A percentile compares a stretch with the other conserved stretches of the same genome.
phyloP scores from a whole-genome alignment of 2,797 vertebrate species.

The Melanotaenia pygmaea region DNA sequence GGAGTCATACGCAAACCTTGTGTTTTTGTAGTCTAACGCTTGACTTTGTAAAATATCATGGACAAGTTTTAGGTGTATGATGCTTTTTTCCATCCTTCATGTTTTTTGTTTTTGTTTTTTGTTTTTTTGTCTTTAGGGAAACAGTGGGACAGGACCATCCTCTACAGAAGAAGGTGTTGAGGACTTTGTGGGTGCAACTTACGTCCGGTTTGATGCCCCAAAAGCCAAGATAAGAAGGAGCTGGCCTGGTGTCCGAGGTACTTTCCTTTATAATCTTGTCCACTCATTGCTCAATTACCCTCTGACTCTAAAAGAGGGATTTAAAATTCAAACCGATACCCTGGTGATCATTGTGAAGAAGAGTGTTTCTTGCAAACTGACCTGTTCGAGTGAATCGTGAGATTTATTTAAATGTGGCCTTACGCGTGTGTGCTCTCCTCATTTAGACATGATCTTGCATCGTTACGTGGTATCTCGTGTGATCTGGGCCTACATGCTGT shows the following conservation, averaged over 20 bases:
- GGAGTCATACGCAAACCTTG: neutral
- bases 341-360: constrained; percentile 9
- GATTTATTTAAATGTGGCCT: neutral
- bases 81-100: neutral
- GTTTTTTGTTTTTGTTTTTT: neutral
- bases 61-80: neutral
- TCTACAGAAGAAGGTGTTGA: constrained; percentile 81
- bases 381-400: neutral
- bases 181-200: constrained; percentile 82
- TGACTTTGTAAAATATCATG: neutral
- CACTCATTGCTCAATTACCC: constrained; percentile 26
- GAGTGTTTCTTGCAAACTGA: constrained; percentile 6
- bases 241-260: constrained; percentile 93
- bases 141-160: constrained; percentile 72
- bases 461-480: constrained; percentile 92
- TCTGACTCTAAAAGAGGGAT: constrained; percentile 22
- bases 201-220: constrained; percentile 92
- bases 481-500: constrained; percentile 98
- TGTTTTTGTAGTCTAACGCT: neutral
- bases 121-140: constrained; percentile 82
- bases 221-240: constrained; percentile 85
- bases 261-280: constrained; percentile 18
- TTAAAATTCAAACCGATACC: constrained; percentile 19
- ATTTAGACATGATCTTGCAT: constrained; percentile 92
- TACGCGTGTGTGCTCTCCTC: constrained; percentile 15